Evolutionary conservation across 2,888 invertebrate species (phyloP).

Genomic region (Charanyca ferruginea): DNA sequence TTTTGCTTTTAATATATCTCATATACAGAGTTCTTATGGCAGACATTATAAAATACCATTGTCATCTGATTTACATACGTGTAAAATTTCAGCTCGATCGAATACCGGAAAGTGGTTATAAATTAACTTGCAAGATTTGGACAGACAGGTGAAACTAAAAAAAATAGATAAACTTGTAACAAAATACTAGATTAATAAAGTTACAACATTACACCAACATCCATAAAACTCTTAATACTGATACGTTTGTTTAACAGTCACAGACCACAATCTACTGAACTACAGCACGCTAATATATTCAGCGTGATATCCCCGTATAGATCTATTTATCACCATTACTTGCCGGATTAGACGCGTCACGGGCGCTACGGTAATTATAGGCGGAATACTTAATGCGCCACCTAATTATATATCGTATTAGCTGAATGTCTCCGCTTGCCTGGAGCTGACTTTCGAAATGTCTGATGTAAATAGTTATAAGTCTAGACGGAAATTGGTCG

Average conservation of each 20-base stretch:
- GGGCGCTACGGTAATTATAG: constrained; percentile 84
- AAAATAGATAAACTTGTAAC: too few species aligned
- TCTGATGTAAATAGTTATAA: constrained; percentile 14
- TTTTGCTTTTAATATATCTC: not conserved
- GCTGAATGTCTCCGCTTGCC: constrained; percentile 50
- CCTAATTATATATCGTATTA: constrained; percentile 78
- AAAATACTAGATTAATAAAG: not conserved
- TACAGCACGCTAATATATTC: constrained; percentile 77
- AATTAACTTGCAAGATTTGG: too few species aligned
- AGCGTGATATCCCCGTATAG: constrained; percentile 76
- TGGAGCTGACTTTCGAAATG: constrained; percentile 40
- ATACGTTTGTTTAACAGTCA: constrained; percentile 7
- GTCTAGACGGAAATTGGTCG: not conserved
- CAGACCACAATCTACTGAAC: constrained; percentile 25
- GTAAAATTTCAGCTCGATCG: too few species aligned
- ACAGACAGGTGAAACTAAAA: not conserved
- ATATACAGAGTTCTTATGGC: too few species aligned
- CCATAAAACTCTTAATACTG: not conserved
- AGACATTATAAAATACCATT: too few species aligned
- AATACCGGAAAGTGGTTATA: too few species aligned
- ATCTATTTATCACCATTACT: constrained; percentile 89
- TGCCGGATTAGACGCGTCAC: constrained; percentile 85
- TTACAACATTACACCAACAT: not conserved
- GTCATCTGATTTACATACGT: too few species aligned
- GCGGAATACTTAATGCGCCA: constrained; percentile 84